phyloP scores from a whole-genome alignment of 1,140 invertebrate species.

The Philotrypesis tridentata region DNA sequence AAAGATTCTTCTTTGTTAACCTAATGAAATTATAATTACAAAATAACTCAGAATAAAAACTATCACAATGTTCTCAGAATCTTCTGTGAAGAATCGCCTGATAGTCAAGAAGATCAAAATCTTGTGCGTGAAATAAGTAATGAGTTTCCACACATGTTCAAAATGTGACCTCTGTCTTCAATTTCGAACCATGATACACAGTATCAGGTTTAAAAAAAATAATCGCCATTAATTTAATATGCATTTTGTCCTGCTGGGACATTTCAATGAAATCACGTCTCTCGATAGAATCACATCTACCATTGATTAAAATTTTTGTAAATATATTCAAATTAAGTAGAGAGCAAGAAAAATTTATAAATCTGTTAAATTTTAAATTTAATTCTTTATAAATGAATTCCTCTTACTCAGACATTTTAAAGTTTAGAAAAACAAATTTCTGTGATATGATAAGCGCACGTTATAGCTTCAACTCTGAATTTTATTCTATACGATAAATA shows the following conservation, averaged over 20 bases:
- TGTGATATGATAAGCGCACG: slow-evolving; percentile 42
- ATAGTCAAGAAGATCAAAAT: slow-evolving; percentile 82
- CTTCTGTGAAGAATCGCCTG: slow-evolving; percentile 85
- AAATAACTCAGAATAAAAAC: not conserved
- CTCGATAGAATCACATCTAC: not conserved
- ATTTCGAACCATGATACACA: slow-evolving; percentile 51
- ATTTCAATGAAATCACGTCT: slow-evolving; percentile 14
- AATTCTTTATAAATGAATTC: slow-evolving; percentile 27
- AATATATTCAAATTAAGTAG: slow-evolving; percentile 44
- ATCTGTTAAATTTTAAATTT: slow-evolving; percentile 30
- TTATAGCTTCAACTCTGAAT: no score
- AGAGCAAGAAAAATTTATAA: slow-evolving; percentile 50
- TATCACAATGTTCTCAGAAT: slow-evolving; percentile 73
- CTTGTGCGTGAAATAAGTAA: slow-evolving; percentile 86
- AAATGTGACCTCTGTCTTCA: slow-evolving; percentile 71
- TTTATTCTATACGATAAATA: no score
- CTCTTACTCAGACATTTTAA: slow-evolving; percentile 41
- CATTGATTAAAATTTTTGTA: slow-evolving; percentile 40
- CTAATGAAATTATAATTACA: slow-evolving; percentile 16
- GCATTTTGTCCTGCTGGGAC: not conserved
- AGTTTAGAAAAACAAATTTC: slow-evolving; percentile 40
- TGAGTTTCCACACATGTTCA: slow-evolving; percentile 89
- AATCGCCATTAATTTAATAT: not conserved
- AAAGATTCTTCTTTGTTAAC: not conserved
- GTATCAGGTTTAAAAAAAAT: not conserved